A percentile compares a stretch with the other conserved stretches of the same genome.
Evolutionary conservation across 2,888 invertebrate species (phyloP).

Genomic region (Antheraea yamamai): DNA sequence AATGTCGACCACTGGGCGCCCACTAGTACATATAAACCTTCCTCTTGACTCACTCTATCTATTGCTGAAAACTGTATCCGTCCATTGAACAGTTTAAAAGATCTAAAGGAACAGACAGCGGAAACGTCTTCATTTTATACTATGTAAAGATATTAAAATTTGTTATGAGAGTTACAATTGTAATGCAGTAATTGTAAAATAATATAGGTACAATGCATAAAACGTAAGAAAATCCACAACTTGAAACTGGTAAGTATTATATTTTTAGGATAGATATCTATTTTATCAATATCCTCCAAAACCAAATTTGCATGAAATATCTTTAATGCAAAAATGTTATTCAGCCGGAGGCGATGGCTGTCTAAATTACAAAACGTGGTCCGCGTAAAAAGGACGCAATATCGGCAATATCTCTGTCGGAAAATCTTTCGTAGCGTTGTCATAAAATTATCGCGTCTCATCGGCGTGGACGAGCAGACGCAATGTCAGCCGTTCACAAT

Average conservation of each 20-base stretch:
- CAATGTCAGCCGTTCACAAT: slow-evolving; percentile 65
- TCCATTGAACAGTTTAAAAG: too few relatives aligned
- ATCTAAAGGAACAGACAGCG: too few relatives aligned
- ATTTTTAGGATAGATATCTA: slow-evolving; percentile 30
- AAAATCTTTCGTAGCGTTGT: slow-evolving; percentile 59
- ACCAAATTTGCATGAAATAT: slow-evolving; percentile 58
- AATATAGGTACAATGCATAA: not conserved
- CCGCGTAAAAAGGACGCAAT: slow-evolving; percentile 54
- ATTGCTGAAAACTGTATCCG: too few relatives aligned
- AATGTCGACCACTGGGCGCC: too few relatives aligned
- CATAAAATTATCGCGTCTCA: slow-evolving; percentile 73
- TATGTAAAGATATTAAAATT: too few relatives aligned
- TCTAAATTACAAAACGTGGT: slow-evolving; percentile 62
- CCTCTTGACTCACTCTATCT: too few relatives aligned
- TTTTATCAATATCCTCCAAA: slow-evolving; percentile 48
- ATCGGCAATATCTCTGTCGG: slow-evolving; percentile 62
- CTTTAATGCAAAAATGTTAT: slow-evolving; percentile 52
- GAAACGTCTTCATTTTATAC: too few relatives aligned
- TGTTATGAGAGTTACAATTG: too few relatives aligned
- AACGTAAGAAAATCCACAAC: not conserved
- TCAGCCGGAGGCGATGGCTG: slow-evolving; percentile 53
- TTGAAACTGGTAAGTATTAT: not conserved
- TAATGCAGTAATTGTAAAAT: too few relatives aligned
- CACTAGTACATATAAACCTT: too few relatives aligned
- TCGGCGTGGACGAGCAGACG: slow-evolving; percentile 60